Evolutionary conservation across 35 echinoderm and acorn worm genomes (phyloP), one percentile per base, ranked within the genome.

Genomic region (Strongylocentrotus purpuratus): DNA sequence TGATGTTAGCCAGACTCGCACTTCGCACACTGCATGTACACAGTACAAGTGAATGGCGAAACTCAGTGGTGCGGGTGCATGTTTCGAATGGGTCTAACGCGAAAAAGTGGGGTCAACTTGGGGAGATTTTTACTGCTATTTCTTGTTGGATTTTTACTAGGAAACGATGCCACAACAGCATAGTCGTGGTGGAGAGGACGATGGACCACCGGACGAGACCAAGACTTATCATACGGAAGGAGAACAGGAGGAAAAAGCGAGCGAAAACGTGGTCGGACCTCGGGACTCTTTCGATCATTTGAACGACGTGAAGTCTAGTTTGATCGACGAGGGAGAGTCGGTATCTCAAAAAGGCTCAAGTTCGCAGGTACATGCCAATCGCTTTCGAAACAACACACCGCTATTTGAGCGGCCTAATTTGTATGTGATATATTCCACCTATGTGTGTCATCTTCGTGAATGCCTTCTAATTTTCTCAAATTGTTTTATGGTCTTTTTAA

Each of bases 81-180:
- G 94, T 93, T 93, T 93, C 91, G 91, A 93, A 93, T 93, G 91
- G 91, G 91, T 93, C 91, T 93, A 93, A 89, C 87, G 91, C 87
- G 94, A 96, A 94, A 96, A 96, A 96, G 96, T 96, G 96, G 96
- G 94, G 96, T 96, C 94, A 96, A 96, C 96, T 94, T 92, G 96
- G 94, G 94, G 94, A 94, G 96, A 93, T 52, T 96, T 96, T 96
- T 86, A 94, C 96, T 86, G 94, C 96, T 94, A 94, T 94, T 96
- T 95, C 90, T 95, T 91, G 88, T 92, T 96, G 96, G 96, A 96
- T 96, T 94, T 78, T 96, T 96, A 96, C 95, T 94, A 94, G 85
- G 94, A 90, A 94, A 96, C 86, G 78, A 96, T 96, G 96, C 96
- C 96, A 94, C 93, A 94, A 90, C 96, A 96, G 96, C 96, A 94